These are phyloP conservation scores for Polypedilum pembai DNA, from an alignment of 1,140 invertebrate genomes.

Conservation along the genomic window DNA sequence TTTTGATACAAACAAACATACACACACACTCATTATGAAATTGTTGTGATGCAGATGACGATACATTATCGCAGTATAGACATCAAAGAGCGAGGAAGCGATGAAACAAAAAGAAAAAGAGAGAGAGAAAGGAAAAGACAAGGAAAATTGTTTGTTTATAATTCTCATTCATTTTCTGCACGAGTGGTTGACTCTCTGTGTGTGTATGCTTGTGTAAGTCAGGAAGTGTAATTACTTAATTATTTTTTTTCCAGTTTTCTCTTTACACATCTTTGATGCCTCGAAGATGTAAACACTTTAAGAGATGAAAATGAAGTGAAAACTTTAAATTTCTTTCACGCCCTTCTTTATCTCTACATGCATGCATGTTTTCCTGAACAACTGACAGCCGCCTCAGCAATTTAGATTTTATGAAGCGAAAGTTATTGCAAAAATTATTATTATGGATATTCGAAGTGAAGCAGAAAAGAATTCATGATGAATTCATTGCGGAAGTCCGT, in stretches of 20 bases:
- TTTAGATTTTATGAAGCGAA: neutral
- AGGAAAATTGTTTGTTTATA: constrained; percentile 19
- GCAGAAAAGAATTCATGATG: constrained; percentile 22
- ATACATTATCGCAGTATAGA: neutral
- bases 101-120: neutral
- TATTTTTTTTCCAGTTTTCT: neutral
- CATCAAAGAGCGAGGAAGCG: neutral
- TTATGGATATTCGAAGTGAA: constrained; percentile 12
- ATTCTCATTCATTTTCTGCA: neutral
- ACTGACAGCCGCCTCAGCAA: neutral
- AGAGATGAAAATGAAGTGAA: too few species aligned
- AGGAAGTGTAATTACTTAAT: constrained; percentile 18
- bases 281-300: too few species aligned
- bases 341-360: neutral
- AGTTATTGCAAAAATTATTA: constrained; percentile 14
- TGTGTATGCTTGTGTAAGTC: neutral
- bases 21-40: neutral
- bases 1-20: neutral
- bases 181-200: too few species aligned
- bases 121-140: neutral
- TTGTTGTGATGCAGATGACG: neutral
- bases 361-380: neutral
- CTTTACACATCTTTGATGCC: too few species aligned
- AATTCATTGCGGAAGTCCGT: constrained; percentile 18
- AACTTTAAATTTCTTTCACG: constrained; percentile 11